phyloP scores from a whole-genome alignment of 2,797 vertebrate species.

The Falco concolor region DNA sequence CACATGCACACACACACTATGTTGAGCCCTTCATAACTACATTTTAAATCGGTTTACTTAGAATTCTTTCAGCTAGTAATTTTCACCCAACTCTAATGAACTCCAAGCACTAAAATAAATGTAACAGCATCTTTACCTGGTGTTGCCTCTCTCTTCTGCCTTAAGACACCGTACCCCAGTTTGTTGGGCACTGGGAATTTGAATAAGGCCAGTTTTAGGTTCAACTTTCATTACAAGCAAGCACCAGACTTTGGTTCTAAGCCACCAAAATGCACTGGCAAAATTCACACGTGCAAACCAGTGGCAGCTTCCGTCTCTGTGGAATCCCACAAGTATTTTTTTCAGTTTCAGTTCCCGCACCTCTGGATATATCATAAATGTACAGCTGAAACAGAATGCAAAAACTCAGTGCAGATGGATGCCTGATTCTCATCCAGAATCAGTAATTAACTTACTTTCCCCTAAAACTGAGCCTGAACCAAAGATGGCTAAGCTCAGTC shows the following conservation, averaged over 20 bases:
- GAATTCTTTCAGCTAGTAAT: conserved; percentile 35
- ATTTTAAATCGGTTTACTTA: conserved; percentile 42
- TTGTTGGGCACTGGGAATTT: not conserved
- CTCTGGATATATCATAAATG: conserved; percentile 17
- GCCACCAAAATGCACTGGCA: not conserved
- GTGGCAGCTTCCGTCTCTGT: not conserved
- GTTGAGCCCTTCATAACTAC: conserved; percentile 44
- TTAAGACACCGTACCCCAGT: not conserved
- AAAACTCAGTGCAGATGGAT: not conserved
- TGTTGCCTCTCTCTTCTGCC: not conserved
- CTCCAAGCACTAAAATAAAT: conserved; percentile 27
- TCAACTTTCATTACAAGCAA: conserved; percentile 11
- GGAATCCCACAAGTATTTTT: conserved; percentile 39
- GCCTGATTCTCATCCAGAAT: not conserved
- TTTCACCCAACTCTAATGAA: conserved; percentile 27
- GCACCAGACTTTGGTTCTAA: conserved; percentile 30
- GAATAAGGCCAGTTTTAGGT: not conserved
- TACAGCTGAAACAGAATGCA: not conserved
- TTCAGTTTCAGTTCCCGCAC: not conserved
- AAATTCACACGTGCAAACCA: conserved; percentile 34
- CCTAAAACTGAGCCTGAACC: conserved; percentile 20
- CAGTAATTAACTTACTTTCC: not conserved
- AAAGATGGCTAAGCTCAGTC: not conserved
- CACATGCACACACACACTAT: not conserved
- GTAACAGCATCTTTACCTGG: conserved; percentile 38